Base-by-base conservation (phyloP, 1,140 invertebrate species). In the Drosophila kikkawai region DNA sequence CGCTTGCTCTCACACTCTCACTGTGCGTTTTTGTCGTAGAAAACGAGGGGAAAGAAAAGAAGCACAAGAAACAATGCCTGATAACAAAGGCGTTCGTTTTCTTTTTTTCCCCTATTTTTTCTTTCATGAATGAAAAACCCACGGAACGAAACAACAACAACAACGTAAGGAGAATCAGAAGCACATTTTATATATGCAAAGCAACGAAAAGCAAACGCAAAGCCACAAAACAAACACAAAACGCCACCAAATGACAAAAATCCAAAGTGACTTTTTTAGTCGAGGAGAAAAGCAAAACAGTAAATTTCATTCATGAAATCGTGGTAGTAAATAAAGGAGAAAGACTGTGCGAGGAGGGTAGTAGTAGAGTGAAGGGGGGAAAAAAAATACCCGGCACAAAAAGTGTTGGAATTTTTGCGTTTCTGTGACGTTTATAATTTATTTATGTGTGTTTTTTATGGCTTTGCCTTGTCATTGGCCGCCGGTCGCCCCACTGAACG, bases 281-380 rank as follows among this genome's bases (percentile, higher is more conserved):
- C 50, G 19, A 29, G 51, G 41, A 47, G 63, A 65, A 76, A 44
- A 73, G 69, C 75, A 69, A 71, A 73, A 80, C 80, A 83, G 85
- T 75, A 45, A 88, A 84, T 79, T 88, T 88, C 84, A 88, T 88
- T 88, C 84, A 87, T 87, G 53, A 81, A 81, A 66, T 69, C 70
- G 67, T 42, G 26, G 69, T 71, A 51, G 68, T 63, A 42, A 61
- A 41, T 65, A 22, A 29, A 42, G 37, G 61, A 66, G 47, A 66
- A 45, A 66, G 29, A 63, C 36, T 12, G 53, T 5, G 19, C 19
- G 51, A 22, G 15, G 48, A 29, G 51, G 50, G 32, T 53, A 15
- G n/a, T 12, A 37, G 65, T 22, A 34, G 26, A 17, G 22, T 22
- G 11, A 48, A 7, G n/a, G 37, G 66, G 37, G 47, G 22, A 34